These are phyloP conservation scores for Lacanobia oleracea DNA, from an alignment of 2,888 invertebrate genomes.

Conservation along the genomic window DNA sequence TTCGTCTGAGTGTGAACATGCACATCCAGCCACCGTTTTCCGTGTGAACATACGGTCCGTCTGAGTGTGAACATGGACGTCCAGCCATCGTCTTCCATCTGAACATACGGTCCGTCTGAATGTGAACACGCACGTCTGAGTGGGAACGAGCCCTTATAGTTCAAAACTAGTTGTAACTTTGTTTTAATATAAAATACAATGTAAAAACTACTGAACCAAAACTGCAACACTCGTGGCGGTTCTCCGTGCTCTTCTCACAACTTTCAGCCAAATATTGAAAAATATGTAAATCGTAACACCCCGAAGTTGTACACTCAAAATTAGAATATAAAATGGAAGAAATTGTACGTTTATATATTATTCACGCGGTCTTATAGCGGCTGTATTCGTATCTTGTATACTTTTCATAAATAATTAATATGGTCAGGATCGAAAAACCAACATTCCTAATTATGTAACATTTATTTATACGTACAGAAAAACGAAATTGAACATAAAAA, in stretches of 20 bases:
- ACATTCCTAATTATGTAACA: neutral
- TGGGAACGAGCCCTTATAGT: too few relatives aligned
- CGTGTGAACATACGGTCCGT: too few relatives aligned
- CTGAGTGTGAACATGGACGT: too few relatives aligned
- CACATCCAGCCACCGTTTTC: too few relatives aligned
- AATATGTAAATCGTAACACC: slow-evolving; percentile 45
- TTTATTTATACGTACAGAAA: slow-evolving; percentile 9
- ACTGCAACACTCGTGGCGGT: neutral
- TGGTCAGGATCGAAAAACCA: too few relatives aligned
- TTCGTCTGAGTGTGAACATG: too few relatives aligned
- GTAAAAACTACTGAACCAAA: neutral
- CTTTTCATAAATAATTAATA: too few relatives aligned
- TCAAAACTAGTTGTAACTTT: neutral
- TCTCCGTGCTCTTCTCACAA: slow-evolving; percentile 3
- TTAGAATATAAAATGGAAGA: slow-evolving; percentile 46
- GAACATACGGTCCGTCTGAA: too few relatives aligned
- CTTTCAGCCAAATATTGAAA: slow-evolving; percentile 42
- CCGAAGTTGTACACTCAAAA: slow-evolving; percentile 39
- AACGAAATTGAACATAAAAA: slow-evolving; percentile 36
- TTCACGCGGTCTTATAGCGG: neutral
- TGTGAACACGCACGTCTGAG: too few relatives aligned
- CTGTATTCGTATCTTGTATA: too few relatives aligned
- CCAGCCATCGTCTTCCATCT: too few relatives aligned
- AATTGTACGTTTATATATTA: slow-evolving; percentile 15
- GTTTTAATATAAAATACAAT: neutral